Evolutionary conservation across 2,888 invertebrate species (phyloP), one percentile per base, ranked within the genome.

Genomic region (Meandrusa payeni): DNA sequence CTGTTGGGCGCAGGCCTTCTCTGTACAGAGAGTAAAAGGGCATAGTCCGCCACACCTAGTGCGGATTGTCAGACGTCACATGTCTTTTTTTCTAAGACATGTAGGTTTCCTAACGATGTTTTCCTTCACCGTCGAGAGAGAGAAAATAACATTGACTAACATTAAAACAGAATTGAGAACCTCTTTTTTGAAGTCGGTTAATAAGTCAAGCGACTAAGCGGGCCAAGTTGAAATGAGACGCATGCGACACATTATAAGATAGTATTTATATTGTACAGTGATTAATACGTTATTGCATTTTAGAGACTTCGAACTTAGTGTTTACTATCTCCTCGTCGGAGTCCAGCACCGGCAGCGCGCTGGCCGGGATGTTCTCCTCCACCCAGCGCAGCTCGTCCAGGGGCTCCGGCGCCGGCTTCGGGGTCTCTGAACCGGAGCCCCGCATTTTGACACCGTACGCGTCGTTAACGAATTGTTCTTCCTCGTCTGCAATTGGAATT

Each of bases 311-410:
- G 74, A 95, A 95, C 76, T 94, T 93, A 1, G 95, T 94, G 59
- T 92, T 94, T 60, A 95, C 92, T 38, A 95, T 91, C 81, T 95
- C 95, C 81, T 95, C 95, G 64, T 89, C 95, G 86, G 68, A 95
- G 76, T 66, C 95, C 75, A 57, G 92, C 82, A 73, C 93, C 56
- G 62, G 94, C 76, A 59, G 92, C 69, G 94, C 90, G 47, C 93
- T 91, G 15, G 94, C 90, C 0, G 96, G 96, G 55, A 98, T 97
- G 75, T 98, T 95, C 57, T 97, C 97, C 69, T 98, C 97, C 3
- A 98, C 94, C 97, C 97, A 98, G 65, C 95, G 78, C 2, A 90
- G 62, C 69, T 89, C 78, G 71, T 82, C 78, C 1, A 81, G 27
- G 33, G 34, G 68, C 36, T 53, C 59, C 40, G 22, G 58, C 1